Evolutionary conservation across 1,140 invertebrate genomes (phyloP).

Genomic region (Pseudomyrmex pallidus): DNA sequence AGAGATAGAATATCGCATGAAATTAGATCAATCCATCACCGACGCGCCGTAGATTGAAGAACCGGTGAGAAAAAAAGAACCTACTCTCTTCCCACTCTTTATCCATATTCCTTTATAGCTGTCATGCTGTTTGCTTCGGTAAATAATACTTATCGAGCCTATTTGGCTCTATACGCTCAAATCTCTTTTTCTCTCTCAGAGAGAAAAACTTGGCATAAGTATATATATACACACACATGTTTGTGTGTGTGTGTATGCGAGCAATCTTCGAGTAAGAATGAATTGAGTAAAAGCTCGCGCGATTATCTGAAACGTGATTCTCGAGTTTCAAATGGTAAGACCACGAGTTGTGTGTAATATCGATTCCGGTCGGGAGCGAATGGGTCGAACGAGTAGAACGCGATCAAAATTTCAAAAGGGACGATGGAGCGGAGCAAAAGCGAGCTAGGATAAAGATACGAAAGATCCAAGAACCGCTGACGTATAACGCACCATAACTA

Average conservation of each 20-base stretch:
- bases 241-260: no score
- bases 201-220: conserved; percentile 39
- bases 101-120: conserved; percentile 46
- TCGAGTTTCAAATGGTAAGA: conserved; percentile 27
- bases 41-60: conserved; percentile 9
- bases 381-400: conserved; percentile 20
- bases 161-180: not conserved
- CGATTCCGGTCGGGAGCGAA: conserved; percentile 26
- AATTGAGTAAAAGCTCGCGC: not conserved
- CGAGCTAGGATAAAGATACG: conserved; percentile 33
- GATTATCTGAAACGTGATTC: conserved; percentile 33
- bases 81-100: not conserved
- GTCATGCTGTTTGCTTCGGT: not conserved
- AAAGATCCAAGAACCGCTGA: conserved; percentile 45
- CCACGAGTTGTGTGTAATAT: conserved; percentile 3
- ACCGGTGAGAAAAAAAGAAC: conserved; percentile 15
- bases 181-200: conserved; percentile 8
- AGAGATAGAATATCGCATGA: conserved; percentile 49
- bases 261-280: not conserved
- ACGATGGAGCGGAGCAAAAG: not conserved
- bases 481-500: conserved; percentile 56
- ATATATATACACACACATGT: no score
- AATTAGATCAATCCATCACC: conserved; percentile 55
- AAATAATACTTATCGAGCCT: conserved; percentile 14
- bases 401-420: conserved; percentile 51